Evolutionary conservation across 2,113 vertebrate species (phyloP).

Genomic region (Trichechus manatus): DNA sequence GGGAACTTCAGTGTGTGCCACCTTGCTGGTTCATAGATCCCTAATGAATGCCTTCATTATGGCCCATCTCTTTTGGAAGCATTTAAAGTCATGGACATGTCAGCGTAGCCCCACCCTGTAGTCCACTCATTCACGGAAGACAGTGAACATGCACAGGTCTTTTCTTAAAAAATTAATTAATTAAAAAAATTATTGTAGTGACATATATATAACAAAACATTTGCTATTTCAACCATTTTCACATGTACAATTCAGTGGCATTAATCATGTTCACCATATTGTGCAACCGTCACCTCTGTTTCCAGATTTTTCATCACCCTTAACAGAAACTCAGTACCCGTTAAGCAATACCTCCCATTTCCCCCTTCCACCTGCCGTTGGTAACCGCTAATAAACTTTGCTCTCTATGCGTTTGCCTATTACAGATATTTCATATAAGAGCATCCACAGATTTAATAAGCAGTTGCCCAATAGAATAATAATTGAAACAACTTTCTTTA

Average conservation of each 20-base stretch:
- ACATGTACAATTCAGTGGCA: too few species aligned
- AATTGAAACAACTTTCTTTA: neutral
- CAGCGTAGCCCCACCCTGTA: neutral
- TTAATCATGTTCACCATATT: too few species aligned
- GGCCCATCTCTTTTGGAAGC: neutral
- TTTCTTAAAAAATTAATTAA: neutral
- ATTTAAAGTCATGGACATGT: neutral
- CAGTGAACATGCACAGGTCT: neutral
- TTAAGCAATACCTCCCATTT: neutral
- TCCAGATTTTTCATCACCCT: too few species aligned
- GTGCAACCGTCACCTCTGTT: too few species aligned
- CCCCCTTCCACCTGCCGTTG: neutral
- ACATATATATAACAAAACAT: too few species aligned
- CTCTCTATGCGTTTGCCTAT: too few species aligned
- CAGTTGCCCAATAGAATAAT: neutral
- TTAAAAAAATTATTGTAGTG: too few species aligned
- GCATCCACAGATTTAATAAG: neutral
- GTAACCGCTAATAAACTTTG: neutral
- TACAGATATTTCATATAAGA: neutral
- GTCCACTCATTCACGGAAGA: neutral
- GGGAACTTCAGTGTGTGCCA: neutral
- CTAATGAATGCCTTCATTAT: constrained; percentile 25
- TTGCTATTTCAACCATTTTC: too few species aligned
- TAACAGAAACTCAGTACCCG: too few species aligned
- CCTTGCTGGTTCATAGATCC: neutral